Evolutionary conservation across 2,113 vertebrate species (phyloP).

Genomic region (Pitta sordida): DNA sequence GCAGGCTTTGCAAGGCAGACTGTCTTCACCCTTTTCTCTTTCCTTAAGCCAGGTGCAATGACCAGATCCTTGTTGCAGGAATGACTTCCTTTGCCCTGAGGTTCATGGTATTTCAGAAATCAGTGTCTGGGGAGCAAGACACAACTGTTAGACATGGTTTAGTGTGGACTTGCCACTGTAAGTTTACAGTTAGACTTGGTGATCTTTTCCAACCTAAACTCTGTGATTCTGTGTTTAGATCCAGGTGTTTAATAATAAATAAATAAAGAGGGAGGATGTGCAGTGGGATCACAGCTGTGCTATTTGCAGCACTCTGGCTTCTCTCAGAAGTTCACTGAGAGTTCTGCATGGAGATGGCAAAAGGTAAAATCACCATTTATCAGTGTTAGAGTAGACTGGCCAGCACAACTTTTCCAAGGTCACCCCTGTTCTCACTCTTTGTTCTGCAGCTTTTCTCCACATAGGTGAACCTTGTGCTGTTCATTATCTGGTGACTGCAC

Average conservation of each 20-base stretch:
- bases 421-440: not conserved
- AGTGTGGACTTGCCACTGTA: not conserved
- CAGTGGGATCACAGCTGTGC: not conserved
- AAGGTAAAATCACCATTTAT: not conserved
- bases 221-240: not conserved
- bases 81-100: not conserved
- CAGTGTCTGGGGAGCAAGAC: not conserved
- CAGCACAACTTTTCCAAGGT: not conserved
- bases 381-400: not conserved
- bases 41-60: not conserved
- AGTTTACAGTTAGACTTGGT: too few species aligned
- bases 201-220: not conserved
- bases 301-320: not conserved
- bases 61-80: not conserved
- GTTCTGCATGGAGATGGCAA: not conserved
- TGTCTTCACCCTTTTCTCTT: not conserved
- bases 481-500: not conserved
- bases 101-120: not conserved
- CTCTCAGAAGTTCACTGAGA: not conserved
- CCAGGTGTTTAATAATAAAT: not conserved
- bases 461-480: not conserved
- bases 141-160: not conserved
- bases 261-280: too few species aligned
- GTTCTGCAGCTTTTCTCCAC: not conserved
- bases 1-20: not conserved